Percentiles rank a stretch among this genome's conserved stretches.
phyloP scores from a whole-genome alignment of 2,888 invertebrate species.

The Drosophila putrida region DNA sequence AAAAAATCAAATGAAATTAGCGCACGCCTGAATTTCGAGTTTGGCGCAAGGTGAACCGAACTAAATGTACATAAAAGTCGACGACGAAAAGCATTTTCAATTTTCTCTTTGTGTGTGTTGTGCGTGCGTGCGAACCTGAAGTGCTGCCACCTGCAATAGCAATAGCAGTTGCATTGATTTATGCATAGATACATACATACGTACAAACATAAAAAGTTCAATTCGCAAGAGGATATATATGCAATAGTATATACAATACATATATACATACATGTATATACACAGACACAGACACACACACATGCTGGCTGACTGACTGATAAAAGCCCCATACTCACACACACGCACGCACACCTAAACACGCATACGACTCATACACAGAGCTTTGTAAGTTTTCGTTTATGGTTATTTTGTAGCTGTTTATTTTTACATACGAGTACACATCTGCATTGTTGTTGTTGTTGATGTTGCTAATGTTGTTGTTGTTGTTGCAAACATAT shows the following conservation, averaged over 20 bases:
- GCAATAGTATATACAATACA: slow-evolving; percentile 31
- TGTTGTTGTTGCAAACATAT: slow-evolving; percentile 55
- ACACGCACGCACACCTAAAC: slow-evolving; percentile 12
- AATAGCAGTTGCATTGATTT: slow-evolving; percentile 68
- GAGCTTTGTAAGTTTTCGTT: slow-evolving; percentile 72
- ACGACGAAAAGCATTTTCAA: slow-evolving; percentile 67
- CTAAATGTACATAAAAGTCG: slow-evolving; percentile 52
- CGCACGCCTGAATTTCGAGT: slow-evolving; percentile 78
- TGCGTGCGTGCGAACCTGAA: slow-evolving; percentile 66
- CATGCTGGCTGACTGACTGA: slow-evolving; percentile 53
- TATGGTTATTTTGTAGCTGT: slow-evolving; percentile 68
- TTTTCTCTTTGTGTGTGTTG: slow-evolving; percentile 66
- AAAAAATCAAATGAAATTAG: slow-evolving; percentile 69
- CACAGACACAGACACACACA: slow-evolving; percentile 13
- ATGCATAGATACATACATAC: slow-evolving; percentile 35
- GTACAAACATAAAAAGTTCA: slow-evolving; percentile 34
- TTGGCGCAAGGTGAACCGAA: slow-evolving; percentile 72
- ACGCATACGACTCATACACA: slow-evolving; percentile 31
- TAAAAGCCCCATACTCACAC: slow-evolving; percentile 49
- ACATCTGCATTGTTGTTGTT: slow-evolving; percentile 44
- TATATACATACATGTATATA: slow-evolving; percentile 15
- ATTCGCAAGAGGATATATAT: slow-evolving; percentile 56
- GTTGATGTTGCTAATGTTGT: slow-evolving; percentile 32
- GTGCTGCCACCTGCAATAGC: slow-evolving; percentile 49
- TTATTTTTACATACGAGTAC: slow-evolving; percentile 38